Evolutionary conservation across 2,113 vertebrate species (phyloP), one percentile per base, ranked within the genome.

Genomic region (Mesitornis unicolor): DNA sequence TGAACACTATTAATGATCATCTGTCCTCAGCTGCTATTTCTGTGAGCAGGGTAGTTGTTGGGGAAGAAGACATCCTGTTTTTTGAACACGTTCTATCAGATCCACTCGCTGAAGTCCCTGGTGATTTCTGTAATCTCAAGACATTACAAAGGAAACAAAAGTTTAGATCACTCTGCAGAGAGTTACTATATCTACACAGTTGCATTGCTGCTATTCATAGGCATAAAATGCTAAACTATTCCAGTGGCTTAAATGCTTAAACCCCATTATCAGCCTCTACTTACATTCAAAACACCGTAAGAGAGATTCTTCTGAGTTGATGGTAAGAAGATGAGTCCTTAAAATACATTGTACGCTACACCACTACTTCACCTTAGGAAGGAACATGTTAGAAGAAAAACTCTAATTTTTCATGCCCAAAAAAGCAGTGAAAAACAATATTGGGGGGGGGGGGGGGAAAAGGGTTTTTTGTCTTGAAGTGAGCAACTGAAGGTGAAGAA

Each of bases 401-500:
- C 0, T 47, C 22, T 18, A 31, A 26, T n/a, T 36, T 70, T 73
- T 73, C n/a, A 38, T 28, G 22, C 31, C 35, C 13, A 74, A 68
- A 74, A 19, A 47, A 63, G 47, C 11, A 42, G 48, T 54, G 43
- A 70, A 60, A 79, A 61, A 2, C 0, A 0, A 19, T 60, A 26
- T 3, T n/a, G n/a, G n/a, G n/a, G n/a, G n/a, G n/a, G 2, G 19
- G 9, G 11, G 6, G 1, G 3, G 14, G 14, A 4, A 36, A 78
- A 25, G 20, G 4, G 22, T 2, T 14, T 36, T 53, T 31, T 71
- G 48, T 50, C 61, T 54, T 28, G 31, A 79, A 60, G 26, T 1
- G 0, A 63, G 26, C 25, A 60, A 17, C 35, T 50, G 25, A 76
- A 22, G 20, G 20, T 77, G 25, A 81, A 48, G 42, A 67, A 67